Base-by-base conservation (phyloP, 2,888 invertebrate species). In the Aporophyla nigra region DNA sequence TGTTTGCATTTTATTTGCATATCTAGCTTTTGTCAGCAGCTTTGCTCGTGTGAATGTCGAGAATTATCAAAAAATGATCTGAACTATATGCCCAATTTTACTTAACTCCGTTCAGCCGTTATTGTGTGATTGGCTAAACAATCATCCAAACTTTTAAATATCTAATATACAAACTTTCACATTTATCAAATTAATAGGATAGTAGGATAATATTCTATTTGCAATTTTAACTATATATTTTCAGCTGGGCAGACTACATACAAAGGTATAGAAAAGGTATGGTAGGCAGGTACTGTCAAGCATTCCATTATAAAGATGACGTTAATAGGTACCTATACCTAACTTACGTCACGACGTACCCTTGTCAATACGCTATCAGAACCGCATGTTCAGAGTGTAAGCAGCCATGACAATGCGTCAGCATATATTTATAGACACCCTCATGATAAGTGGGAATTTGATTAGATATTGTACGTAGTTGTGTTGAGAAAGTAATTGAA, bases 321-420 rank as follows among this genome's bases (percentile, higher is more conserved):
- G 54, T 59, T 49, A 53, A 80, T 40, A 66, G 7, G 14, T 12
- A 12, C 3, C 33, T 33, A 33, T 80, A 46, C 43, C 54, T 21
- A 19, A 54, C 14, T 53, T 27, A 79, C 84, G 82, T 82, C 70
- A 82, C 46, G 33, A 27, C 53, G 21, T 61, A 84, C 82, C 84
- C 80, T 84, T 80, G 80, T 82, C 80, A 82, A 84, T 82, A 53
- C 27, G 24, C 49, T 83, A 77, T 83, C 83, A 83, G 49, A 7
- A 54, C 40, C 46, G 56, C n/a, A 24, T 72, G 66, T 76, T 71
- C 68, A 54, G 27, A 62, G 69, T 72, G 58, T 70, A 70, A 82
- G 76, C n/a, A 63, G 33, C 71, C 67, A 59, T 85, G 82, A 71
- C 82, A 59, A 54, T 76, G 85, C 85, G 71, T 76, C 70, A 85